These are phyloP conservation scores for Arenaria interpres DNA, from an alignment of 2,113 vertebrate species.

Conservation along the genomic window DNA sequence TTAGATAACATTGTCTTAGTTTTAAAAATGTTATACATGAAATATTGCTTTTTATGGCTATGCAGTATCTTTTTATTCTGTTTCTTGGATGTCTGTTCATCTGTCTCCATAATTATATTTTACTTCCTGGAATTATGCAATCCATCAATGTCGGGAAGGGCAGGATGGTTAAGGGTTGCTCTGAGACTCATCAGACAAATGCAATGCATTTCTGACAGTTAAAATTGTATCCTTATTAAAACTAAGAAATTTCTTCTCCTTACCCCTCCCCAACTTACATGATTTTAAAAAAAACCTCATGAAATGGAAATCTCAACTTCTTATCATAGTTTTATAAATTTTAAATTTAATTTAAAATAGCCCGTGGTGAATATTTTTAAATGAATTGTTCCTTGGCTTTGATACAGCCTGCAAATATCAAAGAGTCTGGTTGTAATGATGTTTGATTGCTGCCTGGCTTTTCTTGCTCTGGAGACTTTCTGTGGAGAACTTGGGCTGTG, in stretches of 20 bases:
- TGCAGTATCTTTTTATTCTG: constrained; percentile 25
- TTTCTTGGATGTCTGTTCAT: constrained; percentile 61
- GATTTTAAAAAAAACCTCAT: not conserved
- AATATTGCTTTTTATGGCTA: constrained; percentile 52
- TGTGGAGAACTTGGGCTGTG: not conserved
- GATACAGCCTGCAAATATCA: not conserved
- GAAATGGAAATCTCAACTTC: not conserved
- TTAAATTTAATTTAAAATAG: constrained; percentile 25
- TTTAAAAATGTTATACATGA: constrained; percentile 53
- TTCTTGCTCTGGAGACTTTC: not conserved
- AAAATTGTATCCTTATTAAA: not conserved
- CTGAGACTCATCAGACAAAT: constrained; percentile 48
- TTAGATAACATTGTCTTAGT: constrained; percentile 49
- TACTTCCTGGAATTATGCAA: constrained; percentile 61
- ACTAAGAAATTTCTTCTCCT: not conserved
- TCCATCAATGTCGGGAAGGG: constrained; percentile 55
- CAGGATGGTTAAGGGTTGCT: constrained; percentile 43
- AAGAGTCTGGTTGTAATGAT: not conserved
- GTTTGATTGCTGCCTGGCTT: not conserved
- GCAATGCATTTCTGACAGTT: constrained; percentile 17
- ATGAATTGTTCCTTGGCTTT: constrained; percentile 27
- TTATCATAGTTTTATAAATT: not conserved
- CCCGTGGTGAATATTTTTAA: not conserved
- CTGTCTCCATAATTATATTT: constrained; percentile 66
- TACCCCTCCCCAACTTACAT: not conserved